Evolutionary conservation across 1,140 invertebrate species (phyloP).

Genomic region (Trachymyrmex cornetzi): DNA sequence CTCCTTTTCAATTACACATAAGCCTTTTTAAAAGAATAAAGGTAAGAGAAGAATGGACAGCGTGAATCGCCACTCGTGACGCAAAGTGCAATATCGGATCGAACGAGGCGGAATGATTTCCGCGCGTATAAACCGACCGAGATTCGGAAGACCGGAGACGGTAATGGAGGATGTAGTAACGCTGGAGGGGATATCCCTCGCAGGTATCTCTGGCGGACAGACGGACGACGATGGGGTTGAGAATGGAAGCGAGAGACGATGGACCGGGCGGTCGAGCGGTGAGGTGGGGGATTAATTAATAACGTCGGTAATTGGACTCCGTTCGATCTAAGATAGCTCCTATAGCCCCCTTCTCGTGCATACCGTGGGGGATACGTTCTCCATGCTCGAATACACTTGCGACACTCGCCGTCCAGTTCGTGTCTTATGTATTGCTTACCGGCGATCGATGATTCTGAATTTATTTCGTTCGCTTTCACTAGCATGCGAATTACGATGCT

Average conservation of each 20-base stretch:
- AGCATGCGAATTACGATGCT: not conserved
- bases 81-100: slow-evolving; percentile 34
- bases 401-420: slow-evolving; percentile 46
- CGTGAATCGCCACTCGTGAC: slow-evolving; percentile 13
- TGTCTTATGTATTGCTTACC: slow-evolving; percentile 50
- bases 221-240: slow-evolving; percentile 79
- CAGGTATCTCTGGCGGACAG: slow-evolving; percentile 80
- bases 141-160: slow-evolving; percentile 69
- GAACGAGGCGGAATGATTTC: slow-evolving; percentile 54
- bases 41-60: not conserved
- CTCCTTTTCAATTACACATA: not conserved
- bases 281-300: slow-evolving; percentile 82
- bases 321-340: slow-evolving; percentile 83
- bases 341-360: slow-evolving; percentile 71
- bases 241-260: slow-evolving; percentile 79
- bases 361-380: slow-evolving; percentile 71
- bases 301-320: slow-evolving; percentile 83
- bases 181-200: slow-evolving; percentile 71
- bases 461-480: slow-evolving; percentile 19
- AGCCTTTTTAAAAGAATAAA: slow-evolving; percentile 35
- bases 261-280: slow-evolving; percentile 61
- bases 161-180: slow-evolving; percentile 68
- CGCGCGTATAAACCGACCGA: slow-evolving; percentile 69
- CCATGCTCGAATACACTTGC: slow-evolving; percentile 70
- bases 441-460: slow-evolving; percentile 5